Evolutionary conservation across 2,888 invertebrate genomes (phyloP), one percentile per base, ranked within the genome.

Genomic region (Bhutanitis thaidina): DNA sequence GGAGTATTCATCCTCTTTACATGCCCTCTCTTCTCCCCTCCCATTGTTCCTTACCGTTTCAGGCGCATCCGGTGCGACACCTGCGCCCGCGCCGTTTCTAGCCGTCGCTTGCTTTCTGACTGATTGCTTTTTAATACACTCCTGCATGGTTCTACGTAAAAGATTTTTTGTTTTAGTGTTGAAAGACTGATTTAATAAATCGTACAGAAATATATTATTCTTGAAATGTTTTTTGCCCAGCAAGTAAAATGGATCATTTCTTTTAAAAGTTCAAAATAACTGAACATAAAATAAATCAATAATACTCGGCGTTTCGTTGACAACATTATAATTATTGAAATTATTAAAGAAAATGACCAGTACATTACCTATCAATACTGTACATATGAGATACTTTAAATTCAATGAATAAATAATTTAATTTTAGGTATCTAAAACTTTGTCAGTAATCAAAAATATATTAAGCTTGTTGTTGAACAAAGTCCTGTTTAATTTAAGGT

Each of bases 51-150:
- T 53, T 20, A 20, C 20, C 58, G 65, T 77, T 86, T 80, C 86
- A 83, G 82, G 71, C 71, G 71, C 76, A 81, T 88, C 88, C 88
- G 89, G 84, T 72, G 69, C 58, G 73, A 80, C 88, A 89, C 88
- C 87, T 89, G 88, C 88, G 84, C 81, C 29, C 50, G 74, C 79
- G 84, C 74, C 67, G 64, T 57, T 57, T 56, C 51, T n/a, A 54
- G 43, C 54, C 53, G 55, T 49, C 55, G 29, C 43, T 43, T 38
- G 50, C 52, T 10, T 48, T 52, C 59, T 58, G 73, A 83, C 67
- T 85, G 85, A 87, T 83, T 69, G 72, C 71, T 66, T 81, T 87
- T 87, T 84, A 87, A 87, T 85, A 71, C 74, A 77, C 78, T 80
- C 62, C 60, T 69, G 66, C 62, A 72, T 69, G 70, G 70, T 76